A percentile compares a stretch with the other conserved stretches of the same genome.
These are phyloP conservation scores for Drosophila paranaensis DNA, from an alignment of 2,888 invertebrate species.

Conservation along the genomic window DNA sequence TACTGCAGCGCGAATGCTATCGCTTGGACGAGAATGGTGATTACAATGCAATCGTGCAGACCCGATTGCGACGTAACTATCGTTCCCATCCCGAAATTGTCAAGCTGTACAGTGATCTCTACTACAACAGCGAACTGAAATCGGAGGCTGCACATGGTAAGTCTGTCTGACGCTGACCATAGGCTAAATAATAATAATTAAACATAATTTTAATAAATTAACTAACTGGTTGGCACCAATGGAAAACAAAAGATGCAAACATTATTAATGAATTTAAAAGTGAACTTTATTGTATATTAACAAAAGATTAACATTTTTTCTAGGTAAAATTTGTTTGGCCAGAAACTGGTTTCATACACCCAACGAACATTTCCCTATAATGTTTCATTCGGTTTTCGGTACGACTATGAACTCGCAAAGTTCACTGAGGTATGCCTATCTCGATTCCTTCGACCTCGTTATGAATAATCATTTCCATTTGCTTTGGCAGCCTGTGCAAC, in stretches of 20 bases:
- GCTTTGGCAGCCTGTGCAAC: slow-evolving; percentile 86
- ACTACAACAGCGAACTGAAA: slow-evolving; percentile 89
- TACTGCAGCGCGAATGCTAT: slow-evolving; percentile 86
- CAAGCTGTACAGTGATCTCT: slow-evolving; percentile 88
- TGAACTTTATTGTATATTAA: background rate
- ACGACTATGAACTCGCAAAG: slow-evolving; percentile 81
- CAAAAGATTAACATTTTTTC: background rate
- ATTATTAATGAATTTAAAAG: too few relatives aligned
- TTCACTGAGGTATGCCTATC: slow-evolving; percentile 64
- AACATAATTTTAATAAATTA: too few relatives aligned
- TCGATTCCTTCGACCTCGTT: background rate
- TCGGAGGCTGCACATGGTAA: slow-evolving; percentile 80
- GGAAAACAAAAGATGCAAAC: too few relatives aligned
- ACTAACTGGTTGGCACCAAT: too few relatives aligned
- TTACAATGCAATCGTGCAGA: slow-evolving; percentile 87
- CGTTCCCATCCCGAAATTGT: slow-evolving; percentile 89
- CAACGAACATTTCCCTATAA: slow-evolving; percentile 86
- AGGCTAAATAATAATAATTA: background rate
- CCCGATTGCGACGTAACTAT: slow-evolving; percentile 91
- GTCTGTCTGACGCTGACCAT: background rate
- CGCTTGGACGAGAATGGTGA: slow-evolving; percentile 57
- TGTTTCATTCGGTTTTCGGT: slow-evolving; percentile 87
- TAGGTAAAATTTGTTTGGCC: slow-evolving; percentile 62
- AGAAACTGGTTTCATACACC: slow-evolving; percentile 84
- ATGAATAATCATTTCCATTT: background rate